A percentile compares a stretch with the other conserved stretches of the same genome.
Conservation (phyloP, 2,113 vertebrate genomes). For the Sprattus sprattus region DNA sequence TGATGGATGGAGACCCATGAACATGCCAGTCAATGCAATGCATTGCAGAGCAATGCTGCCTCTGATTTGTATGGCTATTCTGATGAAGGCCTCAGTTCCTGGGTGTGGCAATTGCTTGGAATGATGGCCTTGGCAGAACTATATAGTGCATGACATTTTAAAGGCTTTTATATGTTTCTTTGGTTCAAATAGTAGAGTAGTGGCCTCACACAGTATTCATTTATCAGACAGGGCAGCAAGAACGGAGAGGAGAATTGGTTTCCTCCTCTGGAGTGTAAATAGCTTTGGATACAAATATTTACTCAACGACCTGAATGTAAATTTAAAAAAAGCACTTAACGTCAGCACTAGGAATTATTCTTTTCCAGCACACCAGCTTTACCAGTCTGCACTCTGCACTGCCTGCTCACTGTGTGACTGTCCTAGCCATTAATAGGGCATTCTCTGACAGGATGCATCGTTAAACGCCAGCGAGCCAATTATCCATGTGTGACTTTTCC, state of each 20-base stretch:
- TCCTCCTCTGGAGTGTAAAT: background rate
- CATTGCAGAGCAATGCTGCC: background rate
- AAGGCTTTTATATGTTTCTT: too few species aligned
- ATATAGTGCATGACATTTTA: too few species aligned
- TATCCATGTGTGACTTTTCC: background rate
- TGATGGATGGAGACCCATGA: background rate
- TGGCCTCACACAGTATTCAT: background rate
- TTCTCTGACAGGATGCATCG: background rate
- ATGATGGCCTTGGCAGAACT: too few species aligned
- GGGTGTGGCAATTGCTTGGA: too few species aligned
- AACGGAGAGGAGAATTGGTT: background rate
- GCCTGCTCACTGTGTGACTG: background rate
- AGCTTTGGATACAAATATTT: background rate
- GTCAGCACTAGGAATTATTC: background rate
- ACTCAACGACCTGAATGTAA: background rate
- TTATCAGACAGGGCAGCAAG: background rate
- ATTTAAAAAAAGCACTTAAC: background rate
- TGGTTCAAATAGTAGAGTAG: background rate
- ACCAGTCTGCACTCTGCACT: background rate
- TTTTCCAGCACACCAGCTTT: background rate
- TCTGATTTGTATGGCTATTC: background rate
- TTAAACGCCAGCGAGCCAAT: constrained; percentile 3
- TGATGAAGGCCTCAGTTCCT: too few species aligned
- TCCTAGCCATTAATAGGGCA: background rate
- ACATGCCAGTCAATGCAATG: background rate